A percentile compares a stretch with the other conserved stretches of the same genome.
Conservation (phyloP, 2,797 vertebrate species). For the Tokudaia tokunoshimensis region DNA sequence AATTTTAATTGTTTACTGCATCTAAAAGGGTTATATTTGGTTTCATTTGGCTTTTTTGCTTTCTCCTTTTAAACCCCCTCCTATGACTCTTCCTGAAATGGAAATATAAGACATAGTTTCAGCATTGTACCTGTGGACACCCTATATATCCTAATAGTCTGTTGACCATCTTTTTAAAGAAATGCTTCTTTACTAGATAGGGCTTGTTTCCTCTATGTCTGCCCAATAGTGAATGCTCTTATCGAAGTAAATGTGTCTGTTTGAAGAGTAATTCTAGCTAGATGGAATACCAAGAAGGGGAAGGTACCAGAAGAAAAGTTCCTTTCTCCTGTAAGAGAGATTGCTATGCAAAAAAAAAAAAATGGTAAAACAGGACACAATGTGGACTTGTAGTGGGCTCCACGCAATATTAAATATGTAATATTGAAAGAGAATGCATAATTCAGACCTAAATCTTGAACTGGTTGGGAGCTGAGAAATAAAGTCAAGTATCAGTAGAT, state of each 20-base stretch:
- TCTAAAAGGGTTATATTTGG: background rate
- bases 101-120: background rate
- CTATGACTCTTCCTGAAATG: background rate
- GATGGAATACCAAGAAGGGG: background rate
- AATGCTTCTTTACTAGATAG: background rate
- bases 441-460: background rate
- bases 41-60: background rate
- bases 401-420: too few species aligned
- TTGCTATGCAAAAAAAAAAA: too few species aligned
- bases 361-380: background rate
- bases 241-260: background rate
- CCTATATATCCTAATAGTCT: background rate
- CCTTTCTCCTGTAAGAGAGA: background rate
- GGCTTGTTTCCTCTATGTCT: background rate
- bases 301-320: background rate
- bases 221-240: background rate
- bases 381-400: background rate
- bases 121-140: background rate
- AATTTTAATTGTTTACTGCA: background rate
- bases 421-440: background rate
- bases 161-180: background rate
- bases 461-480: background rate
- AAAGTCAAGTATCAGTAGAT: background rate
- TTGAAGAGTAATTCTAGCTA: background rate
- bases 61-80: background rate